These are phyloP conservation scores for Spondyliosoma cantharus DNA, from an alignment of 2,797 vertebrate species.

Conservation along the genomic window DNA sequence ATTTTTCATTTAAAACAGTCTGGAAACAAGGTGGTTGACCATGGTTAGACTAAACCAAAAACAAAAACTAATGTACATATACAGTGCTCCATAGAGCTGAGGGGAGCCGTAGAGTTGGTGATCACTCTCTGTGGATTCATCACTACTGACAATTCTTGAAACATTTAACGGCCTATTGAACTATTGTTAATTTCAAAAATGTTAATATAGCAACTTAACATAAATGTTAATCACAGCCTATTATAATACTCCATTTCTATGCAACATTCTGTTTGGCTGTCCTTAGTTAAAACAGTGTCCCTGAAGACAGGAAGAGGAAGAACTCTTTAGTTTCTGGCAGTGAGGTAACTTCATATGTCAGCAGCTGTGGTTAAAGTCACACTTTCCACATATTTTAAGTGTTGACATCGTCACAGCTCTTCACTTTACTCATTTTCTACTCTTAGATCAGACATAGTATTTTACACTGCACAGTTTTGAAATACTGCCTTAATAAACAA, in stretches of 20 bases:
- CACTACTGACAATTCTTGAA: no score
- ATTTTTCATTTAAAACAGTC: no score
- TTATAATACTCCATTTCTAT: background rate
- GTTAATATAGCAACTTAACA: background rate
- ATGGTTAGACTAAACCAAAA: no score
- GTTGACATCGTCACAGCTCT: background rate
- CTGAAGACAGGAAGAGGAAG: constrained; percentile 4
- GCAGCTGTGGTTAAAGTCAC: constrained; percentile 12
- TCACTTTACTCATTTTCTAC: background rate
- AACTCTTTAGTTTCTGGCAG: background rate
- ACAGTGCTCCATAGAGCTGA: no score
- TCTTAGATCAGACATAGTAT: background rate
- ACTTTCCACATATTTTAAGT: constrained; percentile 13
- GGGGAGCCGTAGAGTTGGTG: no score
- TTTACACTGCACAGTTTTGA: background rate
- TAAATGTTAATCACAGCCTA: background rate
- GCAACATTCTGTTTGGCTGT: background rate
- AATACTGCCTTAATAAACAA: background rate
- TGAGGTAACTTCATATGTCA: constrained; percentile 15
- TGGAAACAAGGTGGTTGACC: no score
- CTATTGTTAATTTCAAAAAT: no score
- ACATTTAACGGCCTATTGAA: no score
- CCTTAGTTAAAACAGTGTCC: background rate
- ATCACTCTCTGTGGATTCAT: no score
- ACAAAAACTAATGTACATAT: no score